Conservation (phyloP, 2,113 vertebrate species). For the Triplophysa tibetana region DNA sequence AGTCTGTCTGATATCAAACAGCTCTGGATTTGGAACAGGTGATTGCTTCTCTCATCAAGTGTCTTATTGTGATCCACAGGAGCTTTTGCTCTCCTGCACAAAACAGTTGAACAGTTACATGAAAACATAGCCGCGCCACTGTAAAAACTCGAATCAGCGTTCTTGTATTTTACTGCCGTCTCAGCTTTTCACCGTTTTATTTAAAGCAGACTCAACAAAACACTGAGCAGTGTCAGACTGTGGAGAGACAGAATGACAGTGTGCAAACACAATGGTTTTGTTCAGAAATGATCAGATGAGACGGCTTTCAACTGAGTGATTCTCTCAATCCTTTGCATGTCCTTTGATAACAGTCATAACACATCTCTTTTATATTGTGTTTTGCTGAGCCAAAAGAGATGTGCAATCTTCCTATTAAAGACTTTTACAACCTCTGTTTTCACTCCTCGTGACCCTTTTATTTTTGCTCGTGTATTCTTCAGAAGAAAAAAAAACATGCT, state of each 20-base stretch:
- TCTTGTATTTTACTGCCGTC: neutral
- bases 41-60: slow-evolving; percentile 4
- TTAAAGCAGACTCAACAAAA: slow-evolving; percentile 10
- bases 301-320: neutral
- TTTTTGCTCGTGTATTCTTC: slow-evolving; percentile 27
- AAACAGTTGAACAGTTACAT: neutral
- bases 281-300: neutral
- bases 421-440: neutral
- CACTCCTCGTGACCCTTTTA: neutral
- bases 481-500: slow-evolving; percentile 18
- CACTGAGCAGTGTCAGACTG: neutral
- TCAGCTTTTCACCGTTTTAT: neutral
- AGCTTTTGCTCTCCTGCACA: neutral
- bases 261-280: neutral
- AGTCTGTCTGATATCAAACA: neutral
- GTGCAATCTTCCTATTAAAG: neutral
- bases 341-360: neutral
- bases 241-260: neutral
- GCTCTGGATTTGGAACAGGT: neutral
- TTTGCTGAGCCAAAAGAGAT: neutral
- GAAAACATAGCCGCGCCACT: neutral
- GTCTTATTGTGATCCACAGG: neutral
- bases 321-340: neutral
- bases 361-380: neutral
- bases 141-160: neutral